Evolutionary conservation across 2,888 invertebrate genomes (phyloP).

Genomic region (Parnassius smintheus): DNA sequence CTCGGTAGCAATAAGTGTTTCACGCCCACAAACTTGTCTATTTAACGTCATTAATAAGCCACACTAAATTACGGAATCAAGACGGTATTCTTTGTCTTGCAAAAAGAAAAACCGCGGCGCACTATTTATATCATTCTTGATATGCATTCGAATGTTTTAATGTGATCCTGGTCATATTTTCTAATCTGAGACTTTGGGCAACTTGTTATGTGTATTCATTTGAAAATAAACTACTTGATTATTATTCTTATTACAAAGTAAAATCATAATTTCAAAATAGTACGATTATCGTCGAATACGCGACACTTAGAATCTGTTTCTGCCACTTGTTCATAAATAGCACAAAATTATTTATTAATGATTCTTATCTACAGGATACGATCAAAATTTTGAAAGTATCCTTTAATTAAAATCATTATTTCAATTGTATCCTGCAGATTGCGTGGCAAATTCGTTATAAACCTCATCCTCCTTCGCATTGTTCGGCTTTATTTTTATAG

Average conservation of each 20-base stretch:
- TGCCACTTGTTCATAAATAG: slow-evolving; percentile 15
- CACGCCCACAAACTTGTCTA: slow-evolving; percentile 25
- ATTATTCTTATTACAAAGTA: too few species aligned
- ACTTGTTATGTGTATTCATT: too few species aligned
- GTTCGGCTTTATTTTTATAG: too few species aligned
- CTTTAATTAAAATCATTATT: too few species aligned
- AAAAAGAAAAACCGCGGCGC: slow-evolving; percentile 10
- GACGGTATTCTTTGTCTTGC: slow-evolving; percentile 25
- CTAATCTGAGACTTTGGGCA: too few species aligned
- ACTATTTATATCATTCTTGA: slow-evolving; percentile 12
- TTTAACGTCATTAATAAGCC: slow-evolving; percentile 26
- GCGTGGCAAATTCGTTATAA: too few species aligned
- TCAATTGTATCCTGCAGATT: too few species aligned
- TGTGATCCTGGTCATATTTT: too few species aligned
- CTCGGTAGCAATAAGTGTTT: slow-evolving; percentile 20
- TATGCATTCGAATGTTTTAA: slow-evolving; percentile 1
- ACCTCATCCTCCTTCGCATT: too few species aligned
- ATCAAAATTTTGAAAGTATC: too few species aligned
- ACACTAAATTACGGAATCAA: slow-evolving; percentile 26
- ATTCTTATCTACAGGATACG: neutral
- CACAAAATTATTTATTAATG: slow-evolving; percentile 12
- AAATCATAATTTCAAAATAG: neutral
- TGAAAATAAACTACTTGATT: too few species aligned
- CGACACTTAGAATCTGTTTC: slow-evolving; percentile 22
- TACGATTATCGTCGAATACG: slow-evolving; percentile 6